Base-by-base conservation (phyloP, 1,140 invertebrate species). In the Myzus persicae region DNA sequence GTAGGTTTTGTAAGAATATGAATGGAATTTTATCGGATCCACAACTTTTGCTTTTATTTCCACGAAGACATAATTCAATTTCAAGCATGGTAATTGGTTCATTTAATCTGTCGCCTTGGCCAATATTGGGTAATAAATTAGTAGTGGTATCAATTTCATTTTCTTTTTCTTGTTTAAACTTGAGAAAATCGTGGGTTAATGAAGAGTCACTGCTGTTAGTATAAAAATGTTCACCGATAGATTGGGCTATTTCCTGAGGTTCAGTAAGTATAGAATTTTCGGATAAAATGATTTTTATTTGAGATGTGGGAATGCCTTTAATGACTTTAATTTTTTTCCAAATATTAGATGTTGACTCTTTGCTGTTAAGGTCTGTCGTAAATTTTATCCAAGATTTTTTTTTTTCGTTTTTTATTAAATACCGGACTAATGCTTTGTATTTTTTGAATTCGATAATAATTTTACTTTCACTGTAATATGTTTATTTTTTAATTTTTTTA, bases 361-460 rank as follows among this genome's bases (percentile, higher is more conserved):
- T 76, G 67, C 67, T 76, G 5, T 76, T 76, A 5, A 76, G 67
- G 67, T 36, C n/a, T 36, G 67, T 6, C n/a, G 67, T 76, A 18
- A 76, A 76, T 76, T 76, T 76, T 76, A 0, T 6, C n/a, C 67
- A 76, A 76, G n/a, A 0, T 76, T 76, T 76, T 36, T 76, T 81
- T 59, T 76, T 76, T 76, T 76, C 67, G n/a, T 76, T 76, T 76
- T 76, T 76, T 36, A 76, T 76, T 76, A 36, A 36, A 76, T 76
- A 76, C 7, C 67, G 0, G 67, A 76, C 67, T 76, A 76, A 76
- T 20, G 67, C n/a, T 76, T 76, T 76, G 18, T 76, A 18, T 5
- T 76, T 76, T 76, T 76, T 76, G 18, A 76, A 76, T 76, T 76
- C 67, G 4, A 76, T 36, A n/a, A 76, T n/a, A n/a, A n/a, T n/a